Percentiles rank a stretch among this genome's conserved stretches.
phyloP scores from a whole-genome alignment of 2,113 vertebrate genomes.

The Prietella phreatophila region DNA sequence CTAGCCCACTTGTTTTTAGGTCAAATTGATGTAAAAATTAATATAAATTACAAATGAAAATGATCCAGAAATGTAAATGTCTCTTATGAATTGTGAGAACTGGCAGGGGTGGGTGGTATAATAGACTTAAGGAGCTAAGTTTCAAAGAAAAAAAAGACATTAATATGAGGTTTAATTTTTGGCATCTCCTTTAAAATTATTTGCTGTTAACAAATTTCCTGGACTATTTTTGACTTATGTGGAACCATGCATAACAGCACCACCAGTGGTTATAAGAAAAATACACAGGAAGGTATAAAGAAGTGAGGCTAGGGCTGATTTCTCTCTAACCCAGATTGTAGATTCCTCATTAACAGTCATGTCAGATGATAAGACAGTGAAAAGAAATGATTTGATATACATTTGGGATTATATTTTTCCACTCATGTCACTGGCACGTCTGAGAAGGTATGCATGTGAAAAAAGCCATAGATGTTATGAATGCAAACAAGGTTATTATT shows the following conservation, averaged over 20 bases:
- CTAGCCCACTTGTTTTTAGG: no score
- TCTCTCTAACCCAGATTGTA: neutral
- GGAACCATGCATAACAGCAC: neutral
- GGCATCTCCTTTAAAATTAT: neutral
- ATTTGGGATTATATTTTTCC: no score
- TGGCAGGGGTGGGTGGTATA: neutral
- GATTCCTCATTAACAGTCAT: neutral
- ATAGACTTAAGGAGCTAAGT: neutral
- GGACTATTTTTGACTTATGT: neutral
- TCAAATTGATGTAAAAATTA: neutral
- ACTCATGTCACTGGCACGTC: no score
- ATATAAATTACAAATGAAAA: neutral
- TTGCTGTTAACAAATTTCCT: neutral
- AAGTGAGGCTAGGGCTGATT: neutral
- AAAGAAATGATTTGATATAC: no score
- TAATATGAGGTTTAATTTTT: neutral
- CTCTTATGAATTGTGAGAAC: neutral
- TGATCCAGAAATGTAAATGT: neutral
- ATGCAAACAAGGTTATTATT: no score
- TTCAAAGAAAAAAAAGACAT: neutral
- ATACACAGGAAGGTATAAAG: neutral
- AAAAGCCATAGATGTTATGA: no score
- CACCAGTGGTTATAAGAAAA: neutral
- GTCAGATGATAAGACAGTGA: no score
- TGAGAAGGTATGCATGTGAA: no score